These are phyloP conservation scores for Hypomecis punctinalis DNA, from an alignment of 2,888 invertebrate genomes.

Conservation along the genomic window DNA sequence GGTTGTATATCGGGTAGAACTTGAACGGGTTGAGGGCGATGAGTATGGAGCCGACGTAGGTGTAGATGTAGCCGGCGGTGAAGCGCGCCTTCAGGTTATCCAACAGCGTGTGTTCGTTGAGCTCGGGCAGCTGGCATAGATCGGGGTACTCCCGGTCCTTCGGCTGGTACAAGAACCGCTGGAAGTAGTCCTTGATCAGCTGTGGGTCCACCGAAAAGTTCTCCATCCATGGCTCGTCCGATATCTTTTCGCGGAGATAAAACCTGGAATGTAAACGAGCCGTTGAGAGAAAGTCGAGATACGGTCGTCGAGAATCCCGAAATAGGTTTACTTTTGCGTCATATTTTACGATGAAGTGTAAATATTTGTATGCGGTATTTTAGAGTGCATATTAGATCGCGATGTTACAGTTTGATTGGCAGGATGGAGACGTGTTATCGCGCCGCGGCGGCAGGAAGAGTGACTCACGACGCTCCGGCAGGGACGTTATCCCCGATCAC, in stretches of 20 bases:
- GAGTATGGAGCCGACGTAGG: slow-evolving; percentile 97
- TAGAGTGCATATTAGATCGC: slow-evolving; percentile 64
- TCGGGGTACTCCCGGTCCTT: slow-evolving; percentile 98
- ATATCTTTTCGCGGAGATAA: slow-evolving; percentile 94
- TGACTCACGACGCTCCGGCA: slow-evolving; percentile 69
- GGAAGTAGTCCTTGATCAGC: slow-evolving; percentile 96
- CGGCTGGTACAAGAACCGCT: slow-evolving; percentile 95
- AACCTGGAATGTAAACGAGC: slow-evolving; percentile 85
- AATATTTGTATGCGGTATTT: slow-evolving; percentile 63
- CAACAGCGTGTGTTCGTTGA: slow-evolving; percentile 96
- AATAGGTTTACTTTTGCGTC: slow-evolving; percentile 73
- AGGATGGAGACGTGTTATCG: slow-evolving; percentile 81
- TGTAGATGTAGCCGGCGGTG: slow-evolving; percentile 96
- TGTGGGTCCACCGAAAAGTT: slow-evolving; percentile 96
- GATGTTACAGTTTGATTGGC: slow-evolving; percentile 76
- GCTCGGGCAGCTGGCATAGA: slow-evolving; percentile 96
- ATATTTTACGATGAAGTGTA: slow-evolving; percentile 58
- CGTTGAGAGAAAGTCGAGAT: slow-evolving; percentile 32
- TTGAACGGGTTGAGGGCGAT: slow-evolving; percentile 97
- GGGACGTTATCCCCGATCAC: slow-evolving; percentile 75
- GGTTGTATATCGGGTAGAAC: slow-evolving; percentile 99
- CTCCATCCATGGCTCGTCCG: slow-evolving; percentile 94
- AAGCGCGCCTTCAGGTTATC: slow-evolving; percentile 96
- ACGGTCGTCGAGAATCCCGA: slow-evolving; percentile 44
- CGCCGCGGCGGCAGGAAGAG: slow-evolving; percentile 74